Percentiles rank a stretch among this genome's conserved stretches.
Conservation (phyloP, 2,888 invertebrate genomes). For the Anodontia alba region DNA sequence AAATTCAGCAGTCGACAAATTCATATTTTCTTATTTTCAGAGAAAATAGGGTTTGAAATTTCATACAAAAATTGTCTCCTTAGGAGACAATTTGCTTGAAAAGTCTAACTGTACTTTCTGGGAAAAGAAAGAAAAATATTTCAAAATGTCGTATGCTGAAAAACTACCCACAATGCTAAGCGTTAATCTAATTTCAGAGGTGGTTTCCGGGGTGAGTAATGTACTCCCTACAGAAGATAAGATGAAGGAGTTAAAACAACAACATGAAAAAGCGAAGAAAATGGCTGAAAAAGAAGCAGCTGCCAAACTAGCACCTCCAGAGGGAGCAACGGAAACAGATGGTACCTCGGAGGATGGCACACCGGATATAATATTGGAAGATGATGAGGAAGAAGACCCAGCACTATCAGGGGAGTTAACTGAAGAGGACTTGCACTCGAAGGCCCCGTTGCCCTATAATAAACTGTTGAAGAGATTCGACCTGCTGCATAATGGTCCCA, state of each 20-base stretch:
- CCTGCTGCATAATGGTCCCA: constrained; percentile 46
- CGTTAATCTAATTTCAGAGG: too few relatives aligned
- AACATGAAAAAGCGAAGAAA: constrained; percentile 42
- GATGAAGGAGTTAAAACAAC: neutral
- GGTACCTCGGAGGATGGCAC: constrained; percentile 34
- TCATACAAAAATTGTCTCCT: too few relatives aligned
- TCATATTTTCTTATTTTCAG: too few relatives aligned
- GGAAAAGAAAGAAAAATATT: too few relatives aligned
- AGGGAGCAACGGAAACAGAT: constrained; percentile 1
- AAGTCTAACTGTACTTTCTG: too few relatives aligned
- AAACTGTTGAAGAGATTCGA: constrained; percentile 59
- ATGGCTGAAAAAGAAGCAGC: constrained; percentile 51
- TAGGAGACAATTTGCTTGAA: too few relatives aligned
- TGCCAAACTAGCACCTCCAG: constrained; percentile 45
- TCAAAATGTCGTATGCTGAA: too few relatives aligned
- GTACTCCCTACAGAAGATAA: constrained; percentile 51
- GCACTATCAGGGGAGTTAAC: constrained; percentile 55
- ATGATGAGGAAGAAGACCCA: constrained; percentile 39
- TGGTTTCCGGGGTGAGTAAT: constrained; percentile 63
- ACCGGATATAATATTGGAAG: constrained; percentile 42
- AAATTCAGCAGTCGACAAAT: too few relatives aligned
- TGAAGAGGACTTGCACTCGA: constrained; percentile 47
- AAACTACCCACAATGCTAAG: too few relatives aligned
- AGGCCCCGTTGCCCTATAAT: constrained; percentile 54
- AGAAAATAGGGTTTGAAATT: too few relatives aligned